Base-by-base conservation (phyloP, 23 tunicate species). In the Clavelina lepadiformis region DNA sequence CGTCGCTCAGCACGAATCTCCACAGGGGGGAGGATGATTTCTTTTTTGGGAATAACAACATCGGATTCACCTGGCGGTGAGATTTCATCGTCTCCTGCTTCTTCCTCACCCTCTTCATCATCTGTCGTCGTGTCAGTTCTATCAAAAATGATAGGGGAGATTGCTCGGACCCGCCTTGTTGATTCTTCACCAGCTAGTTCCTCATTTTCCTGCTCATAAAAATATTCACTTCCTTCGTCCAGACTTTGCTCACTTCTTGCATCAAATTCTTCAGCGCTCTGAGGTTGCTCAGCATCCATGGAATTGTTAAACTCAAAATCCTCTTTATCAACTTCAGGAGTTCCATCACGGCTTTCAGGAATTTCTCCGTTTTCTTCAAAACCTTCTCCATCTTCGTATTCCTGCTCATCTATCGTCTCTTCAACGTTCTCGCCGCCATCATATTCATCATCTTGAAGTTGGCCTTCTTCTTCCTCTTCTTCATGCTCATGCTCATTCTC, bases 131-230 rank as follows among this genome's bases (percentile, higher is more conserved):
- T 54, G 22, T 85, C 83, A 1, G 51, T 60, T 5, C 87, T 52
- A 35, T 88, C 86, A 73, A 88, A 88, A 26, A 88, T 82, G 34
- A 88, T 88, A 18, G 96, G 96, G 3, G 96, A 88, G 13, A 86
- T 86, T 35, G 86, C 76, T 24, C 95, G 67, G 3, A 20, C 52
- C 27, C 47, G 33, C 22, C 46, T 36, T 34, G 45, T 28, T 0
- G 19, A 38, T 6, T 56, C 15, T n/a, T 63, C 65, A 54, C 41
- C 50, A 25, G 29, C 29, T 1, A 38, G 33, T 30, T 30, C 71
- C 30, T 82, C 68, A 0, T 53, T 3, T 4, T 26, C 3, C 5
- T 31, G 64, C 38, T 53, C 54, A 18, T 34, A 63, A 23, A 31
- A 46, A 11, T 57, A 50, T 5, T 72, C 55, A 3, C 19, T 24